phyloP scores from a whole-genome alignment of 2,888 invertebrate genomes.

The Thymelicus acteon region DNA sequence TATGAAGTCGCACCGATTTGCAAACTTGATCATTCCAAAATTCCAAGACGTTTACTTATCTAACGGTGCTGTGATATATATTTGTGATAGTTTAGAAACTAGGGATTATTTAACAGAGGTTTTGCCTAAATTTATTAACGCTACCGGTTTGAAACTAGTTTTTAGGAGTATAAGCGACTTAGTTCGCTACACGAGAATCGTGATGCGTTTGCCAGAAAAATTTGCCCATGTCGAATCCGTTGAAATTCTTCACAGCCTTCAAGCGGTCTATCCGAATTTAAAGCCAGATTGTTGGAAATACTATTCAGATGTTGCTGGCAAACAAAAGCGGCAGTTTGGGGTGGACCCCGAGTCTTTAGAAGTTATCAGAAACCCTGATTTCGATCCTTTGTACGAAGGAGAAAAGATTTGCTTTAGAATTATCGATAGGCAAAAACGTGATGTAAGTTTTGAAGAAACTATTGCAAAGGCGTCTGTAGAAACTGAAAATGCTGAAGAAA shows the following conservation, averaged over 20 bases:
- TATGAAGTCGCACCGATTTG: constrained; percentile 68
- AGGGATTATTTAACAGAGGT: constrained; percentile 72
- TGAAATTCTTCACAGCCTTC: constrained; percentile 62
- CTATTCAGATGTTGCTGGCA: constrained; percentile 75
- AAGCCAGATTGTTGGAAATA: constrained; percentile 76
- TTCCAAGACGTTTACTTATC: constrained; percentile 76
- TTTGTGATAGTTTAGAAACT: constrained; percentile 77
- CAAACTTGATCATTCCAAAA: constrained; percentile 70
- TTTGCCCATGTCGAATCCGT: constrained; percentile 65
- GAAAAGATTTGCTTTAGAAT: constrained; percentile 65
- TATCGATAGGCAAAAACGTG: constrained; percentile 72
- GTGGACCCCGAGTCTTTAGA: constrained; percentile 74
- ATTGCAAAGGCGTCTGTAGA: constrained; percentile 46
- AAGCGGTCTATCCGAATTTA: constrained; percentile 62
- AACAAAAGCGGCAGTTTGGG: constrained; percentile 76
- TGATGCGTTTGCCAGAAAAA: constrained; percentile 69
- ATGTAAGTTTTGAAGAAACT: constrained; percentile 61
- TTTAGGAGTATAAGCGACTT: constrained; percentile 68
- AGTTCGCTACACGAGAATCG: constrained; percentile 71
- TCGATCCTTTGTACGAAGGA: constrained; percentile 65
- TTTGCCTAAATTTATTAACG: constrained; percentile 68
- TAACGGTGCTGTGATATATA: constrained; percentile 76
- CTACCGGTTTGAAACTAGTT: constrained; percentile 68
- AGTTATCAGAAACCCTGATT: constrained; percentile 66
- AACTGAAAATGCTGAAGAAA: constrained; percentile 52